Base-by-base conservation (phyloP, 2,888 invertebrate genomes). In the Nomada flava region DNA sequence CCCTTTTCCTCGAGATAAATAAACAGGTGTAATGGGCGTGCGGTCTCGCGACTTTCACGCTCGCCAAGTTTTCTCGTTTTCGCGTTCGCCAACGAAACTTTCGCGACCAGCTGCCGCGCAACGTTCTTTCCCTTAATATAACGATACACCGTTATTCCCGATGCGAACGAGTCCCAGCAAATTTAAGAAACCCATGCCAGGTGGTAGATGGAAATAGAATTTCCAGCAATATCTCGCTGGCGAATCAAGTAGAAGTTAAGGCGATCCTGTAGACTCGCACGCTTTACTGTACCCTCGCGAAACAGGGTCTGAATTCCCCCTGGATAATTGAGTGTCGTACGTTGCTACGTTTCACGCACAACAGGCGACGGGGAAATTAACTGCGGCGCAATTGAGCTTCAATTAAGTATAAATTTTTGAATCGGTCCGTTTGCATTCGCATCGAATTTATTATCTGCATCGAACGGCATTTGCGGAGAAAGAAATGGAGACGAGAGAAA, bases 31-130 rank as follows among this genome's bases (percentile, higher is more conserved):
- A 18, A 18, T 26, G 29, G 76, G 53, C 57, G 26, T 42, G 57
- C 23, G 42, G 47, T 57, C 57, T 11, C 55, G 69, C 68, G 78
- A 83, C 60, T 71, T 81, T 60, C 50, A 47, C 59, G 23, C 57
- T n/a, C 10, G 55, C 50, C 50, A 80, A 86, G 52, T 76, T 72
- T 79, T 36, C 76, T 60, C 69, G 68, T 71, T 72, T 60, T 57
- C 47, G 23, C 20, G 50, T 29, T 29, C 60, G 65, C 69, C 36
- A 47, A 57, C 69, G 44, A 52, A 79, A 82, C 55, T 86, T 84
- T 53, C 26, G 55, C 57, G 67, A 52, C 47, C 86, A 84, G 84
- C 74, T 64, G 74, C 5, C 50, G 15, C 50, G 23, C 23, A 44
- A 57, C 2, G n/a, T 29, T 36, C 26, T 57, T 29, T 23, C 11